Evolutionary conservation across 1,140 invertebrate genomes (phyloP), one percentile per base, ranked within the genome.

Genomic region (Berghia stephanieae): DNA sequence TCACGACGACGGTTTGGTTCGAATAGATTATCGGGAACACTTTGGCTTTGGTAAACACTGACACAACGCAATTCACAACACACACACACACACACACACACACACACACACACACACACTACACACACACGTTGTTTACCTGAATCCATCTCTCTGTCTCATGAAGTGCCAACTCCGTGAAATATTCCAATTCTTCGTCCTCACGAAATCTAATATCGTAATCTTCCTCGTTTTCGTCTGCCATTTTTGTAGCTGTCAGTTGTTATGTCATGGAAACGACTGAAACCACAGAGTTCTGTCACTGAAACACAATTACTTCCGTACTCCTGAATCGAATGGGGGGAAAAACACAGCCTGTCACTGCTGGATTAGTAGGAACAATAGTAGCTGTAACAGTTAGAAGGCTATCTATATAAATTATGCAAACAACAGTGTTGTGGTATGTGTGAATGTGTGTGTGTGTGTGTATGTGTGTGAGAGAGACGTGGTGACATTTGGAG

Each of bases 141-240:
- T 84, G 82, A 34, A 88, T 87, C 87, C 87, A 88, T 46, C 87
- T 75, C 67, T 88, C 83, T 42, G 85, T 85, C 79, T 88, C 87
- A 55, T 88, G 86, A 36, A 88, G 68, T 27, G 87, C 87, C 60
- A 88, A 73, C 67, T 88, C 87, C 16, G 86, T 87, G 72, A 84
- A 88, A 80, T 85, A 88, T 57, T 88, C 86, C 79, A 87, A 69
- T 69, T 88, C 87, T 63, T 87, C 86, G 21, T 87, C 85, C 49
- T 86, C 81, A 16, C 84, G 49, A 38, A 83, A 81, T 44, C 81
- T 83, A 24, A 83, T 72, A 38, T 78, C 73, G 77, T 81, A 80
- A 71, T 83, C 82, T 5, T 44, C 67, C 24, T 80, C 81, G 5
- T 80, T 80, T 31, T 79, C 72, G 52, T 81, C 77, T 31, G 67